Base-by-base conservation (phyloP, 2,113 vertebrate species). In the Gallinago paraguaiae region DNA sequence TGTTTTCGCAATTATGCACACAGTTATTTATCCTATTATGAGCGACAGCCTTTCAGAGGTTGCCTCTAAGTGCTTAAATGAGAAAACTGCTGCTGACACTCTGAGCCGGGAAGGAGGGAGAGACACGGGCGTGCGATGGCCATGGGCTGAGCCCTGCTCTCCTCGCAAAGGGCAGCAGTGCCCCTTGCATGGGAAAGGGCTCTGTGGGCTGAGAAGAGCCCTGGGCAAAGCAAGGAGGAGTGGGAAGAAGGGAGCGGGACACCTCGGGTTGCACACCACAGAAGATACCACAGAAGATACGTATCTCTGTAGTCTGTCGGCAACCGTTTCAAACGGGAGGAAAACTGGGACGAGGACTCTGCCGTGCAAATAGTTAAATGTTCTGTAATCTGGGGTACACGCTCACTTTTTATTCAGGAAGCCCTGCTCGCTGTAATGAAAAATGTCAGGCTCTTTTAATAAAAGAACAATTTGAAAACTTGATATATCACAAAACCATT, bases 401-500 rank as follows among this genome's bases (percentile, higher is more conserved):
- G 39, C 39, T 97, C 88, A 93, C 93, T 94, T 88, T 95, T 97
- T 94, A 87, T 92, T 97, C 95, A 95, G 93, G 84, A 88, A 95
- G 92, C 59, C 27, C 75, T 78, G 65, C 87, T 96, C 33, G 3
- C 86, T 92, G 70, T 92, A 96, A 97, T 97, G 86, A 95, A 94
- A 96, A 95, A 96, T 96, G 85, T 93, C 84, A 91, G 86, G 70
- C 81, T 96, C 91, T 97, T 96, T 87, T 79, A 96, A 97, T 90
- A 97, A 98, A 97, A 96, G 97, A 96, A 97, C 94, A 97, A 93
- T 97, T 95, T 95, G 93, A 96, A 97, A 97, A 95, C 86, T 95
- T 97, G 88, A 91, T 98, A 96, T 97, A 97, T 97, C 95, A 97
- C 96, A 97, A 98, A 98, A 96, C 97, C 97, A 97, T 98, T 97